A percentile compares a stretch with the other conserved stretches of the same genome.
Conservation (phyloP, 2,113 vertebrate genomes). For the Upupa epops region DNA sequence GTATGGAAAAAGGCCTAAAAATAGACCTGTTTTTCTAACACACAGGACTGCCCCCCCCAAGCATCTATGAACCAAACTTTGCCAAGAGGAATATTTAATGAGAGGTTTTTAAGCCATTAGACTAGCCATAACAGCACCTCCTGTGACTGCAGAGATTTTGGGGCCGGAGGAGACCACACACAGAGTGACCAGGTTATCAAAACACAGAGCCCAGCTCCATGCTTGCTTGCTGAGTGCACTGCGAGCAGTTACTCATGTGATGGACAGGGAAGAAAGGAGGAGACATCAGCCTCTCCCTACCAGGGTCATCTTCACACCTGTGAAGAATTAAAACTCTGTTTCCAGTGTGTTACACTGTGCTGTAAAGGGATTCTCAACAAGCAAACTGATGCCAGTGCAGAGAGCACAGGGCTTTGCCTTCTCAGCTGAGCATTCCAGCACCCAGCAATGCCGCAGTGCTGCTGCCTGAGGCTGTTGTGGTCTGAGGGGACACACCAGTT, state of each 20-base stretch:
- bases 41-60: neutral
- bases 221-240: rapidly evolving
- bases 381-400: rapidly evolving
- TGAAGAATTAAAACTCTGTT: rapidly evolving
- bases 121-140: neutral
- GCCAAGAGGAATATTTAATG: slow-evolving; percentile 32
- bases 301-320: neutral
- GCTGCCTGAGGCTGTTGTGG: rapidly evolving
- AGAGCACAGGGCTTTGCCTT: rapidly evolving
- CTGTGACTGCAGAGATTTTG: neutral
- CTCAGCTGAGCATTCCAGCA: rapidly evolving
- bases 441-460: rapidly evolving
- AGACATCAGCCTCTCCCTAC: rapidly evolving
- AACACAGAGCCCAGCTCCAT: neutral
- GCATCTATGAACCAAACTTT: neutral
- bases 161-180: neutral
- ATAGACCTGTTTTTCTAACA: slow-evolving; percentile 1
- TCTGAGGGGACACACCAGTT: rapidly evolving
- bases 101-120: slow-evolving; percentile 11
- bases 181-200: neutral
- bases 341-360: rapidly evolving
- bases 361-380: neutral
- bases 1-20: slow-evolving; percentile 17
- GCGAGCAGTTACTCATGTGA: rapidly evolving
- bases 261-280: rapidly evolving